phyloP scores from a whole-genome alignment of 2,797 vertebrate species.

The Anguilla marmorata region DNA sequence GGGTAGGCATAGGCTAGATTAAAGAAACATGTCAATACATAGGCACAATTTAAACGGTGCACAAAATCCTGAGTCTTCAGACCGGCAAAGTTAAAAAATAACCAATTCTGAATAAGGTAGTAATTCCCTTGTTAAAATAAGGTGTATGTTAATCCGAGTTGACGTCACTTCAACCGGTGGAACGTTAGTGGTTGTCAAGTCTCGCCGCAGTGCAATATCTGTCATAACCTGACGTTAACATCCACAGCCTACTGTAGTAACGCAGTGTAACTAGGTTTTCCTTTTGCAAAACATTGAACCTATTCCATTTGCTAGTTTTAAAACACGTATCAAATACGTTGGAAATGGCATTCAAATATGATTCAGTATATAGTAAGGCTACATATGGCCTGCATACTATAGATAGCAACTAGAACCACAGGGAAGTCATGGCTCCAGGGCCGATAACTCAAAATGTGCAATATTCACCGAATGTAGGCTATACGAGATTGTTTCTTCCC shows the following conservation, averaged over 20 bases:
- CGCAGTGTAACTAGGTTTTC: not conserved
- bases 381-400: not conserved
- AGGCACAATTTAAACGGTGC: not conserved
- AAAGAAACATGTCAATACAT: not conserved
- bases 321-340: not conserved
- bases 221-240: not conserved
- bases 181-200: slow-evolving; percentile 39
- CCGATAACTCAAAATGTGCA: not conserved
- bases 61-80: not conserved
- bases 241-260: not conserved
- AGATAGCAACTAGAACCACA: not conserved
- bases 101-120: not conserved
- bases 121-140: not conserved
- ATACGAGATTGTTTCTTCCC: not conserved
- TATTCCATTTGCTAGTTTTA: not conserved
- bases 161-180: slow-evolving; percentile 63
- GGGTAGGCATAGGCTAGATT: not conserved
- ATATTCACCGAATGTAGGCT: not conserved
- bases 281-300: not conserved
- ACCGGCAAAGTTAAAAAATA: not conserved
- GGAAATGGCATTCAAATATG: not conserved
- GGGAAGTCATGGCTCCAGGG: not conserved
- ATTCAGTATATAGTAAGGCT: not conserved
- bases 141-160: slow-evolving; percentile 2
- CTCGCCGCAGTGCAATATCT: slow-evolving; percentile 48